phyloP scores from a whole-genome alignment of 2,797 vertebrate species.

The Sebastes ruberrimus region DNA sequence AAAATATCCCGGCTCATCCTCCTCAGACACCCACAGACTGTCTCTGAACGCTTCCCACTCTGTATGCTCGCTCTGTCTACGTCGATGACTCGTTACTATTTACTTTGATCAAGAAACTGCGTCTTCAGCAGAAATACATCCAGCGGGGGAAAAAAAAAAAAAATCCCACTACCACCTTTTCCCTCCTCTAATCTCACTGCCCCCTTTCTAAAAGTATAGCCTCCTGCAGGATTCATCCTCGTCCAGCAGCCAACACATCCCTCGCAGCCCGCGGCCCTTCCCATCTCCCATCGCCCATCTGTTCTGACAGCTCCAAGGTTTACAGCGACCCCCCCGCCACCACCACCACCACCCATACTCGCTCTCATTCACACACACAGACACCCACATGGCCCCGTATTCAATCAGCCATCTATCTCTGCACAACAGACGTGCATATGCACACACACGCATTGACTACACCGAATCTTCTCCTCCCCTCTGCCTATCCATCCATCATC shows the following conservation, averaged over 20 bases:
- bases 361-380: constrained; percentile 38
- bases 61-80: background rate
- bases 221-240: constrained; percentile 42
- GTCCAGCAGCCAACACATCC: constrained; percentile 56
- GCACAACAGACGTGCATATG: constrained; percentile 66
- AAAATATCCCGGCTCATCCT: background rate
- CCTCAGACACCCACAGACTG: background rate
- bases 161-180: background rate
- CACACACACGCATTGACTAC: constrained; percentile 23
- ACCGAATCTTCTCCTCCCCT: constrained; percentile 42
- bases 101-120: constrained; percentile 36
- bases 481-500: constrained; percentile 50
- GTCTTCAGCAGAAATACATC: constrained; percentile 32
- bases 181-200: constrained; percentile 24
- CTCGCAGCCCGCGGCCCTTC: constrained; percentile 60
- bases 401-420: constrained; percentile 79
- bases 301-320: constrained; percentile 89
- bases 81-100: background rate
- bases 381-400: constrained; percentile 67
- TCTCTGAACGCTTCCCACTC: background rate
- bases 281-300: constrained; percentile 92
- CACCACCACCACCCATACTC: background rate
- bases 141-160: background rate
- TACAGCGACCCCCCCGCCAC: constrained; percentile 71
- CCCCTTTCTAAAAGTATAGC: constrained; percentile 43